Evolutionary conservation across 2,888 invertebrate genomes (phyloP).

Genomic region (Chrysolina americana): DNA sequence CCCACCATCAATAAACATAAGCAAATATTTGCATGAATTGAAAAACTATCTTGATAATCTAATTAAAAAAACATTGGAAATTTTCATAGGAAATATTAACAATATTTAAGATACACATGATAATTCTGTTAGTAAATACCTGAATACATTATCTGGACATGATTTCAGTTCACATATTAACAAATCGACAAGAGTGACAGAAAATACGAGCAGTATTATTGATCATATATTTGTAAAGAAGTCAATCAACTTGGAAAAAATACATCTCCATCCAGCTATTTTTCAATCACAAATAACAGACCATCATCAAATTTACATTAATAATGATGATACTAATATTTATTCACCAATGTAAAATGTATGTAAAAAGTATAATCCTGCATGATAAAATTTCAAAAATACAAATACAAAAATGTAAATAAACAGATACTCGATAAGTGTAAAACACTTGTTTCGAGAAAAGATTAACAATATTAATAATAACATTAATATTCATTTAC

Average conservation of each 20-base stretch:
- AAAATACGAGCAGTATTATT: background rate
- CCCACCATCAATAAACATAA: conserved; percentile 16
- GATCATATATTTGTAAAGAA: conserved; percentile 22
- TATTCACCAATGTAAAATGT: too few relatives aligned
- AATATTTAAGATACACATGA: conserved; percentile 2
- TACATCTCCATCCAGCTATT: background rate
- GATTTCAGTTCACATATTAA: background rate
- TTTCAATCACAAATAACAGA: background rate
- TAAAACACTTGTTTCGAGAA: too few relatives aligned
- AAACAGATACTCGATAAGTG: too few relatives aligned
- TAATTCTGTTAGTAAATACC: background rate
- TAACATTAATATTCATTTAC: too few relatives aligned
- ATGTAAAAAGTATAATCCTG: too few relatives aligned
- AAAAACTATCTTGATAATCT: background rate
- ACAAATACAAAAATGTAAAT: too few relatives aligned
- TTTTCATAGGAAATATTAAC: background rate
- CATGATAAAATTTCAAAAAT: too few relatives aligned
- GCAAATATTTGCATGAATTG: background rate
- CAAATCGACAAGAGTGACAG: too few relatives aligned
- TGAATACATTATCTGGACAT: background rate
- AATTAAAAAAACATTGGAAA: background rate
- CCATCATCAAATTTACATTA: background rate
- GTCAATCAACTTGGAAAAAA: background rate
- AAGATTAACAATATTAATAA: too few relatives aligned
- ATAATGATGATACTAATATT: too few relatives aligned